Percentiles rank a stretch among this genome's conserved stretches.
These are phyloP conservation scores for Silurus lanzhouensis DNA, from an alignment of 2,797 vertebrate genomes.

Conservation along the genomic window DNA sequence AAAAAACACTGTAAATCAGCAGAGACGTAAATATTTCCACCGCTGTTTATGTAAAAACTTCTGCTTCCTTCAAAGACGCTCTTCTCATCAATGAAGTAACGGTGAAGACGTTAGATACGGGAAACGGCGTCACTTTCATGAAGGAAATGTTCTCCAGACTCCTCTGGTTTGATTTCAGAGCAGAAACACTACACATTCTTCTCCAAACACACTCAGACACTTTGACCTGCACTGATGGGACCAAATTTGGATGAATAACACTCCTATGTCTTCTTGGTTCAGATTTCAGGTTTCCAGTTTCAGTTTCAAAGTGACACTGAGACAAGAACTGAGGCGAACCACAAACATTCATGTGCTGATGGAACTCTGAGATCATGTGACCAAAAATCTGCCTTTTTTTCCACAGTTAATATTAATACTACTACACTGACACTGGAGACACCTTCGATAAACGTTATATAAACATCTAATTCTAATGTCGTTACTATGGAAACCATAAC, in stretches of 20 bases:
- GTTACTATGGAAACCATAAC: background rate
- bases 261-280: background rate
- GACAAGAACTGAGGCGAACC: conserved; percentile 50
- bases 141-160: background rate
- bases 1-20: background rate
- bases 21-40: background rate
- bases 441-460: background rate
- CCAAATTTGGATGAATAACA: background rate
- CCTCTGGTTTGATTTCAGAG: background rate
- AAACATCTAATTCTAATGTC: background rate
- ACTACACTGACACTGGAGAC: background rate
- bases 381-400: background rate
- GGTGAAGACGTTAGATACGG: background rate
- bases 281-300: background rate
- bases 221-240: background rate
- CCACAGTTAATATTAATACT: background rate
- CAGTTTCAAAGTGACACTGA: conserved; percentile 61
- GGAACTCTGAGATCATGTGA: background rate
- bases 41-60: background rate
- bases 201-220: conserved; percentile 9
- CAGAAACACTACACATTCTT: background rate
- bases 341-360: conserved; percentile 32
- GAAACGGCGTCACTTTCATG: background rate
- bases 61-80: background rate
- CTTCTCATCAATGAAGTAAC: background rate